Base-by-base conservation (phyloP, 64 coral and sea anemone species). In the Actinia tenebrosa region DNA sequence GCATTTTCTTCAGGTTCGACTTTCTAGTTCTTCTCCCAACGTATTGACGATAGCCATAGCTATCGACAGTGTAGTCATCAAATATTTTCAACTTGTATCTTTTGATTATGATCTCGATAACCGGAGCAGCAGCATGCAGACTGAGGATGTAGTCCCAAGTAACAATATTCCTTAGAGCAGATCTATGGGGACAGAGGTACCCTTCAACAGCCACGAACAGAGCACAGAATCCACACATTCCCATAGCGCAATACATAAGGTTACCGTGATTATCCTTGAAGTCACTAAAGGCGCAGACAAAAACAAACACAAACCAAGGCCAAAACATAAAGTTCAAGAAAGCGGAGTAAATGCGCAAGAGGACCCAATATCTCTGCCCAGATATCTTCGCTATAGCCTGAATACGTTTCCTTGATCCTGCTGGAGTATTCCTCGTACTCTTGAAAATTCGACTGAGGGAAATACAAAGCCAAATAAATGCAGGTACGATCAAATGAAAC, bases 241-340 rank as follows among this genome's bases (percentile, higher is more conserved):
- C 84, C 60, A 56, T 64, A 56, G 71, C 89, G 60, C 89, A 86
- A 60, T 91, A 91, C 30, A 86, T 81, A 8, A 87, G 56, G 52
- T 45, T 60, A 6, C 68, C 61, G 10, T 47, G 42, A 17, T 27
- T 3, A 25, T 45, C 25, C 20, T 53, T 78, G 2, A 68, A 46
- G 10, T 80, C 30, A 64, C 44, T 77, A 7, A 84, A 50, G 30
- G 79, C 15, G 37, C 78, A 86, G 7, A 58, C 61, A n/a, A 45
- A 56, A n/a, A 91, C 75, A 22, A 78, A 80, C 17, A 15, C 64
- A 7, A 82, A 43, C 89, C 84, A 91, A 23, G 80, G 53, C 89
- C 89, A 91, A 53, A 91, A 91, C 16, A 84, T 52, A 23, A 91
- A 72, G 85, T 91, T 91, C 7, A 87, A 82, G 62, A 87, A 91